Conservation (phyloP, 2,113 vertebrate species). For the Pelusios castaneus region DNA sequence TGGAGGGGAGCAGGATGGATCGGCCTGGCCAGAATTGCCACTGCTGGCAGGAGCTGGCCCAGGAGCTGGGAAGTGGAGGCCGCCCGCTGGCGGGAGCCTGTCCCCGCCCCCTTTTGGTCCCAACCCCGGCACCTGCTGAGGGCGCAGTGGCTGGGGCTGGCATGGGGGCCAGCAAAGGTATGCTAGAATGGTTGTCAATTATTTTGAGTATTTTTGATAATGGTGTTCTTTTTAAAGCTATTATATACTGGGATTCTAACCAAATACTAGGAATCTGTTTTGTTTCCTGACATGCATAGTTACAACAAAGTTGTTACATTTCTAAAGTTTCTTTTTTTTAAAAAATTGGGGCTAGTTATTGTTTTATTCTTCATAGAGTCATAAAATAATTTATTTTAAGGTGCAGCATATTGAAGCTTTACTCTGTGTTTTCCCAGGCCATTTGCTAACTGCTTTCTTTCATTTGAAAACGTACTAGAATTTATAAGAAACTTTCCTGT, state of each 20-base stretch:
- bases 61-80: too few relatives aligned
- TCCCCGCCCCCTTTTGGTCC: too few relatives aligned
- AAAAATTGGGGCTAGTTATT: conserved; percentile 25
- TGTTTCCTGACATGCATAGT: conserved; percentile 11
- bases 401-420: conserved; percentile 35
- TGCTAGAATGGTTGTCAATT: conserved; percentile 13
- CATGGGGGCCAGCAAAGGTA: too few relatives aligned
- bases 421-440: conserved; percentile 27
- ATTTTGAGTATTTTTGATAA: conserved; percentile 21
- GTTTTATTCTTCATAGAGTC: conserved; percentile 26
- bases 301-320: conserved; percentile 42
- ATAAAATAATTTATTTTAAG: conserved; percentile 65
- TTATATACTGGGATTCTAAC: conserved; percentile 30
- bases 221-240: conserved; percentile 4
- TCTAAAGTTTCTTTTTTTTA: conserved; percentile 35
- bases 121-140: too few relatives aligned
- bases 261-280: conserved; percentile 31
- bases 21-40: too few relatives aligned
- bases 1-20: too few relatives aligned
- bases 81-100: too few relatives aligned
- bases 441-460: conserved; percentile 60
- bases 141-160: too few relatives aligned
- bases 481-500: conserved; percentile 48
- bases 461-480: conserved; percentile 44
- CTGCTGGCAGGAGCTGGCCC: too few relatives aligned